Base-by-base conservation (phyloP, 2,797 vertebrate species). In the Semotilus atromaculatus region DNA sequence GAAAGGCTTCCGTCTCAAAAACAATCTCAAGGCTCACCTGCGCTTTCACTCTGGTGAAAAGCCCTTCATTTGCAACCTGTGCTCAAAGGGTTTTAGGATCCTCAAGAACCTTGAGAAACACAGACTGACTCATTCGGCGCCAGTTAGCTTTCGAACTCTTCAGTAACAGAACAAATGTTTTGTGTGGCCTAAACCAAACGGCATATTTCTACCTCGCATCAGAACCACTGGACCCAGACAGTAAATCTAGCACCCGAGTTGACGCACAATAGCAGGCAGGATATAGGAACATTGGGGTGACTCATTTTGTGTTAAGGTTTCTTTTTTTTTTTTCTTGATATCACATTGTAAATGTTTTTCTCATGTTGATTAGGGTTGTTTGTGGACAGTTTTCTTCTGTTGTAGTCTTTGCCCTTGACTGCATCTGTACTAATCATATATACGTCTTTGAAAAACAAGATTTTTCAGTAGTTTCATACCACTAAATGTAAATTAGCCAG, bases 31-130 rank as follows among this genome's bases (percentile, higher is more conserved):
- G 76, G 88, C 92, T 0, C 94, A 95, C 64, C 83, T 94, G 88
- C 90, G 94, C 86, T 95, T 95, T 75, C 95, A 95, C 92, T 87
- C 90, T 0, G 94, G 94, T 13, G 94, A 95, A 68, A 94, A 94
- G 80, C 95, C 94, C 0, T 96, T 88, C 82, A 87, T 29, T 64
- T 95, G 95, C 83, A 21, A 55, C 64, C 5, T 74, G 0, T 96
- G 95, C 21, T 85, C 91, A 0, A 95, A 94, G 87, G 91, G 31
- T 21, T 96, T 95, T 92, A 85, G 95, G 74, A 93, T 95, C 80
- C 29, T 74, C 85, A 92, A 89, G 64, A 96, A 95, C 55, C 90
- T 95, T 67, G 90, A 94, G 83, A 93, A 91, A 64, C 95, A 96
- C 87, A 89, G 86, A 7, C 51, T 83, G 34, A 87, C 64, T 77